Conservation (phyloP, 1,140 invertebrate genomes). For the Lepidostoma basale region DNA sequence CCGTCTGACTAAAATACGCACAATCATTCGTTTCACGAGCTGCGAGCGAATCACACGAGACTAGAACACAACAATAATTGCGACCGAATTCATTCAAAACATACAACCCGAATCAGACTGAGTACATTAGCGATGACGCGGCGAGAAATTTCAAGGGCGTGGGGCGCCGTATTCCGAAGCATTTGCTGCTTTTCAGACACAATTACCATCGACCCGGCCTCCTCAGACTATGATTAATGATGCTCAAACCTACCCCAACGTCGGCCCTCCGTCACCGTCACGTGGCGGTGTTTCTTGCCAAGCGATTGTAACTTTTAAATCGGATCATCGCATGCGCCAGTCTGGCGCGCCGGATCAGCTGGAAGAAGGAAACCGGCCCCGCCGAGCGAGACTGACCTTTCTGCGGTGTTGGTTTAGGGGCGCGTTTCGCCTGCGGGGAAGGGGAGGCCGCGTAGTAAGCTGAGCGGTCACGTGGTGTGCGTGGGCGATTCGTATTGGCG, state of each 20-base stretch:
- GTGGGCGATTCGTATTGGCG: conserved; percentile 20
- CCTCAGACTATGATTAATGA: conserved; percentile 22
- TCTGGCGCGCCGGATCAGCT: background rate
- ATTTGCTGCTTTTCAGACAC: conserved; percentile 8
- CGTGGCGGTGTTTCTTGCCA: background rate
- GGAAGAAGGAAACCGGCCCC: background rate
- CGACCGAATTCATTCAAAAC: no score
- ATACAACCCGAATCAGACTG: no score
- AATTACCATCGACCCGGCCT: conserved; percentile 2
- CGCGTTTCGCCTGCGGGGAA: background rate
- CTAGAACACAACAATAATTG: no score
- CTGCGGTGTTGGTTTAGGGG: background rate
- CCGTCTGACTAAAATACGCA: no score
- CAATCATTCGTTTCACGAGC: no score
- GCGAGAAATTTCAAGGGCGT: no score
- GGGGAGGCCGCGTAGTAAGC: background rate
- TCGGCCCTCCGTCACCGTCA: background rate
- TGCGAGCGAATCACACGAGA: no score
- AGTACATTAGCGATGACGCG: no score
- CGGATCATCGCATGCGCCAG: background rate
- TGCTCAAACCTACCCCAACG: conserved; percentile 24
- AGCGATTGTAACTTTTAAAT: background rate
- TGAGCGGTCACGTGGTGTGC: background rate
- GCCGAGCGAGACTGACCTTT: background rate
- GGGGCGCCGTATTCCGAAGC: no score